These are phyloP conservation scores for Brachyhypopomus gauderio DNA, from an alignment of 2,113 vertebrate genomes.

Conservation along the genomic window DNA sequence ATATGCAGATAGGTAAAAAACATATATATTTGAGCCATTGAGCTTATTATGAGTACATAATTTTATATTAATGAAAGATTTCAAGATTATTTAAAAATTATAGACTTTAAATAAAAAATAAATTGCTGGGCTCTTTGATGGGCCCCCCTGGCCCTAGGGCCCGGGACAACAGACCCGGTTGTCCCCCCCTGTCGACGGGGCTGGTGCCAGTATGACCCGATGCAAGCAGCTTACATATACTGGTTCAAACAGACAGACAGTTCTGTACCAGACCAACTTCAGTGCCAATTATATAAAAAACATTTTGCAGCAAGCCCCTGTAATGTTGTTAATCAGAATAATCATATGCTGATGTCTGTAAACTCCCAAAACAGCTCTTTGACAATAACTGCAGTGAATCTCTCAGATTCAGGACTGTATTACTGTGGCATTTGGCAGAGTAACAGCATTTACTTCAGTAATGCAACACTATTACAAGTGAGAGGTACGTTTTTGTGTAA, in stretches of 20 bases:
- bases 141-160: too few species aligned
- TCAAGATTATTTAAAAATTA: too few species aligned
- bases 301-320: not conserved
- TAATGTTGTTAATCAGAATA: not conserved
- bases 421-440: not conserved
- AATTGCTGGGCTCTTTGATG: too few species aligned
- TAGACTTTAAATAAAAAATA: too few species aligned
- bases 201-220: not conserved
- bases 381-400: not conserved
- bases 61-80: too few species aligned
- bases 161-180: too few species aligned
- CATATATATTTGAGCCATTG: too few species aligned
- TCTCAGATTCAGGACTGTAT: slow-evolving; percentile 31
- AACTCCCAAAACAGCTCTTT: not conserved
- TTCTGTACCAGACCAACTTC: slow-evolving; percentile 7
- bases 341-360: slow-evolving; percentile 1
- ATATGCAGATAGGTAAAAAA: too few species aligned
- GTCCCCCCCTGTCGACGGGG: too few species aligned
- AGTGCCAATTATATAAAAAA: not conserved
- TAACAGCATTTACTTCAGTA: not conserved
- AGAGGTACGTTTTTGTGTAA: not conserved
- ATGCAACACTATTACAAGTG: not conserved
- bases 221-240: not conserved
- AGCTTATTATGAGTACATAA: too few species aligned
- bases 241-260: not conserved